These are phyloP conservation scores for Condylura cristata DNA, from an alignment of 2,113 vertebrate genomes.

Conservation along the genomic window DNA sequence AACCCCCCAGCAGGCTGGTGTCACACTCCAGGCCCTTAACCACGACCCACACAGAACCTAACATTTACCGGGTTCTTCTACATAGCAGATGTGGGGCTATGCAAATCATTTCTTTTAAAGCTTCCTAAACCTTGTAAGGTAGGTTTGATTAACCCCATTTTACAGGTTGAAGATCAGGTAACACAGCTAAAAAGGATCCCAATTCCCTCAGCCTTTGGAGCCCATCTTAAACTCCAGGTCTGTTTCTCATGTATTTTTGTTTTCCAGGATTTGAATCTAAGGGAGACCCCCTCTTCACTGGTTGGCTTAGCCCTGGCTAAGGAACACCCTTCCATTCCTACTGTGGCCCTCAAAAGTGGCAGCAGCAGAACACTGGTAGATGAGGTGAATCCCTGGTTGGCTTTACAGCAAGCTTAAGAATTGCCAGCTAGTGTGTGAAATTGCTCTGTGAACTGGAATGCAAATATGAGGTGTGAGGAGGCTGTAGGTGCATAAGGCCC, in stretches of 20 bases:
- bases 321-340: not conserved
- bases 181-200: not conserved
- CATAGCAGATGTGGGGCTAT: not conserved
- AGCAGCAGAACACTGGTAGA: slow-evolving; percentile 10
- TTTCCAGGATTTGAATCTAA: slow-evolving; percentile 13
- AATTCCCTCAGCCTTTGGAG: not conserved
- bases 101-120: not conserved
- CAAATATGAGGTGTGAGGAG: not conserved
- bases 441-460: slow-evolving; percentile 23
- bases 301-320: not conserved
- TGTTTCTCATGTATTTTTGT: not conserved
- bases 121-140: not conserved
- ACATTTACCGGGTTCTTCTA: not conserved
- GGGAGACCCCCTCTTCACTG: not conserved
- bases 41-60: not conserved
- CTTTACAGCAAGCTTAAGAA: slow-evolving; percentile 37
- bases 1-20: not conserved
- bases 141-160: not conserved
- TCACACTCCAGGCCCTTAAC: not conserved
- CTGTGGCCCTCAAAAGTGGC: not conserved
- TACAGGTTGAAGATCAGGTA: not conserved
- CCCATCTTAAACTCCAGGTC: not conserved
- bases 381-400: slow-evolving; percentile 53
- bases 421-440: slow-evolving; percentile 51
- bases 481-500: not conserved